Percentiles rank a stretch among this genome's conserved stretches.
These are phyloP conservation scores for Dryocosmus kuriphilus DNA, from an alignment of 2,888 invertebrate genomes.

Conservation along the genomic window DNA sequence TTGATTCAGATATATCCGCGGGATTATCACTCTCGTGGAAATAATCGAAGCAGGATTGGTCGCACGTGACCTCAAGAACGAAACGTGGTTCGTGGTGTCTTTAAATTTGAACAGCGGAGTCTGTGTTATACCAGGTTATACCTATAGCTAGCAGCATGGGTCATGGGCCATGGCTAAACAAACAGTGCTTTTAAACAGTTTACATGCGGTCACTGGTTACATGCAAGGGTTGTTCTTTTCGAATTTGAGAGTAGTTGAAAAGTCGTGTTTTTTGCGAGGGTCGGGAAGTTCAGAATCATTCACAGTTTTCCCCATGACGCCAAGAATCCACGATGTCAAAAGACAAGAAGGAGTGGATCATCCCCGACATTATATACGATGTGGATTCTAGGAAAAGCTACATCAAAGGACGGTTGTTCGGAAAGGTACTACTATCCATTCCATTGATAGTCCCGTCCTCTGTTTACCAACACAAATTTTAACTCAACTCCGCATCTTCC, in stretches of 20 bases:
- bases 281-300: conserved; percentile 30
- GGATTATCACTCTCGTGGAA: background rate
- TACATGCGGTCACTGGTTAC: no score
- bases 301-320: conserved; percentile 15
- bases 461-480: background rate
- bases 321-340: conserved; percentile 68
- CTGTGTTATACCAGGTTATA: no score
- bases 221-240: conserved; percentile 54
- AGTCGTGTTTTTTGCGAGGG: conserved; percentile 48
- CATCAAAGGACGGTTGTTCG: conserved; percentile 91
- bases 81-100: conserved; percentile 55
- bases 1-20: background rate
- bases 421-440: conserved; percentile 83
- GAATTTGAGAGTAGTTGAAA: conserved; percentile 37
- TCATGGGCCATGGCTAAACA: background rate
- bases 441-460: background rate
- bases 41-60: background rate
- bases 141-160: conserved; percentile 58
- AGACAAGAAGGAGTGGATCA: conserved; percentile 81
- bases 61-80: conserved; percentile 53
- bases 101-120: conserved; percentile 64
- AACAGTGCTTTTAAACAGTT: conserved; percentile 60
- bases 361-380: conserved; percentile 92
- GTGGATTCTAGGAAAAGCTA: conserved; percentile 86
- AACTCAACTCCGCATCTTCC: background rate